Conservation (phyloP, 2,797 vertebrate species). For the Manis javanica region DNA sequence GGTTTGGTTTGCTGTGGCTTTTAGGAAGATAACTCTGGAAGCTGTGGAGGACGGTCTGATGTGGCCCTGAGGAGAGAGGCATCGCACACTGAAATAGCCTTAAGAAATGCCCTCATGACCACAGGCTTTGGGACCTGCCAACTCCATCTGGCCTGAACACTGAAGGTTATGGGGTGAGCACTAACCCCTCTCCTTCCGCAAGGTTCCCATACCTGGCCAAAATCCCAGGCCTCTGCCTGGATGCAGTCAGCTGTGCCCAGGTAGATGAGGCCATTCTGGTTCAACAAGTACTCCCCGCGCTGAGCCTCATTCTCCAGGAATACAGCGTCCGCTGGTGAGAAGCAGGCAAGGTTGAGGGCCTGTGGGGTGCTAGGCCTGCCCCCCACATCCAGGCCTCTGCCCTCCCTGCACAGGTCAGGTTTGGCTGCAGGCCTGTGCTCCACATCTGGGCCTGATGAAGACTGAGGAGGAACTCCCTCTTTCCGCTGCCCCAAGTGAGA, state of each 20-base stretch:
- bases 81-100: background rate
- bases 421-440: background rate
- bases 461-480: background rate
- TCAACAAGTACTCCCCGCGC: constrained; percentile 91
- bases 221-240: constrained; percentile 89
- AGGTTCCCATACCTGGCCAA: constrained; percentile 88
- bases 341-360: constrained; percentile 32
- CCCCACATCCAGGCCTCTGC: background rate
- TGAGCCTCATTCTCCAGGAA: constrained; percentile 87
- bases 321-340: constrained; percentile 89
- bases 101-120: background rate
- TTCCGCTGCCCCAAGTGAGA: background rate
- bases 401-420: background rate
- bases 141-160: background rate
- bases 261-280: constrained; percentile 90
- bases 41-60: background rate
- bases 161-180: background rate
- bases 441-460: background rate
- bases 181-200: background rate
- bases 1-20: background rate
- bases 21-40: background rate
- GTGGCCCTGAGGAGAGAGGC: background rate
- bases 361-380: background rate
- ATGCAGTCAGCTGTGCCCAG: constrained; percentile 86
- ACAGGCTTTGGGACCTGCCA: background rate